Evolutionary conservation across 1,140 invertebrate species (phyloP).

Genomic region (Zeugodacus cucurbitae): DNA sequence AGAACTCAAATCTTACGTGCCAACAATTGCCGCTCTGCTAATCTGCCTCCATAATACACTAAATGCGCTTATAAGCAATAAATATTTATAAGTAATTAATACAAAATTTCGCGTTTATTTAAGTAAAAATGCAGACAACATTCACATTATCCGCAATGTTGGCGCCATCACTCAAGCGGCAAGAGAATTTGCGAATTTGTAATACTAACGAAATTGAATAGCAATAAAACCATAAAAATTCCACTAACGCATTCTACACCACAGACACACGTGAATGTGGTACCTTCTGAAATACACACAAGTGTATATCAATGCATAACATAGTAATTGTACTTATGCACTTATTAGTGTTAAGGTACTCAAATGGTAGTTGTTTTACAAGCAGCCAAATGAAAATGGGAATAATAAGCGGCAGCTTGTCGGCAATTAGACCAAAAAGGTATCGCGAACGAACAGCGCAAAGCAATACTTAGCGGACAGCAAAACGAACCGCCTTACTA

Average conservation of each 20-base stretch:
- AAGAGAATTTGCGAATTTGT: neutral
- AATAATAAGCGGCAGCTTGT: neutral
- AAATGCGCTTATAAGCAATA: no score
- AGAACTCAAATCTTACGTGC: no score
- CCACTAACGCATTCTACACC: neutral
- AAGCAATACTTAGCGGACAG: neutral
- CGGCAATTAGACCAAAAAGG: constrained; percentile 24
- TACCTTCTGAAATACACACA: neutral
- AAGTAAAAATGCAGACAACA: neutral
- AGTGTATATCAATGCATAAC: neutral
- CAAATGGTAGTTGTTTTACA: neutral
- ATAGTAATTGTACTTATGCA: neutral
- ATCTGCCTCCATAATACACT: no score
- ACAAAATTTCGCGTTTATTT: neutral
- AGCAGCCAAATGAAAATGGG: neutral
- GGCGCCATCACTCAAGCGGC: neutral
- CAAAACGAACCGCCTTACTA: neutral
- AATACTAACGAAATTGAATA: neutral
- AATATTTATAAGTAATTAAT: no score
- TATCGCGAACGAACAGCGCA: neutral
- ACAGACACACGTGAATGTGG: neutral
- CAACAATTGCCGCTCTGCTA: no score
- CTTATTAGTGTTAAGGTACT: constrained; percentile 3
- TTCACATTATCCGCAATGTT: neutral
- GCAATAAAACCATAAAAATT: neutral